Percentiles rank a stretch among this genome's conserved stretches.
phyloP scores from a whole-genome alignment of 2,797 vertebrate genomes.

The Pipistrellus kuhlii region DNA sequence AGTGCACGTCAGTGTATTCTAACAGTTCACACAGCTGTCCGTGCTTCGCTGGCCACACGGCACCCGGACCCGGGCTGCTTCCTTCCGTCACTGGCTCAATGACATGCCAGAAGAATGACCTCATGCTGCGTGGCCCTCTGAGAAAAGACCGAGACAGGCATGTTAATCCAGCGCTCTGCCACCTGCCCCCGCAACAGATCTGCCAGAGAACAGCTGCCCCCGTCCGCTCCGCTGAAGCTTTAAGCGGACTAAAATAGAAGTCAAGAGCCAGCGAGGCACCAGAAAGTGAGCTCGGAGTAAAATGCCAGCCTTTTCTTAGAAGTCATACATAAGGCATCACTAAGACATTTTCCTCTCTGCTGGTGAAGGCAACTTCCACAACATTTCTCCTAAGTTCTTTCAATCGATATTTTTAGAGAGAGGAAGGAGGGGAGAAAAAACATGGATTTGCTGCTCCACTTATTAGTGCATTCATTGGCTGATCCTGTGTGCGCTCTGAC shows the following conservation, averaged over 20 bases:
- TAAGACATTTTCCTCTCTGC: neutral
- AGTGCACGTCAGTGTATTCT: neutral
- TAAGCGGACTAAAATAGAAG: slow-evolving; percentile 75
- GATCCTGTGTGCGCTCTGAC: neutral
- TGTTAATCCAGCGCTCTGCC: neutral
- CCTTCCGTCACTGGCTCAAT: neutral
- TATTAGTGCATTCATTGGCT: rapidly evolving
- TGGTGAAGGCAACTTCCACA: slow-evolving; percentile 39
- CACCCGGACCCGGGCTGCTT: neutral
- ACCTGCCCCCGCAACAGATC: slow-evolving; percentile 8
- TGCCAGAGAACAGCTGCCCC: slow-evolving; percentile 73
- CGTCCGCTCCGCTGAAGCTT: slow-evolving; percentile 62
- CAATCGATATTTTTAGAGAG: neutral
- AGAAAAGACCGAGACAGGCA: neutral
- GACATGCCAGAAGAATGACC: neutral
- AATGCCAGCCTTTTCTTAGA: slow-evolving; percentile 26
- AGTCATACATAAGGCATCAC: neutral
- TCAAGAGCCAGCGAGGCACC: slow-evolving; percentile 61
- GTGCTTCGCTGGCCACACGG: neutral
- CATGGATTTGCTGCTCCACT: neutral
- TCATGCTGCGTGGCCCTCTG: neutral
- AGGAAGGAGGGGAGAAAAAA: neutral
- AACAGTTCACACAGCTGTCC: neutral
- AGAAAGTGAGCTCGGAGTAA: slow-evolving; percentile 41
- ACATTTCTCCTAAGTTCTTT: neutral